Conservation (phyloP, 2,797 vertebrate species). For the Gobionotothen gibberifrons region DNA sequence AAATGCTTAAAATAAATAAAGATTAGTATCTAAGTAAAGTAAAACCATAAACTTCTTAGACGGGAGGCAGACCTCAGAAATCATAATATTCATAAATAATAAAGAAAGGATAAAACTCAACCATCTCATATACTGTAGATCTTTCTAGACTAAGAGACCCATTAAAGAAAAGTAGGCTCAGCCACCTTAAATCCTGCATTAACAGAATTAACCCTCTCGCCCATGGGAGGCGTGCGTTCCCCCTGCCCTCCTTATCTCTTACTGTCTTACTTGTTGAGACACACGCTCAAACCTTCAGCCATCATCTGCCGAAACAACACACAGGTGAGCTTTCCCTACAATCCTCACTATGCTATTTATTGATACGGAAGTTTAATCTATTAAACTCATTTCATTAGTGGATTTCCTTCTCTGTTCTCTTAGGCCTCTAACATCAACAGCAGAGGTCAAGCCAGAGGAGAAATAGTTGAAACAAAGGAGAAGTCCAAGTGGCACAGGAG, state of each 20-base stretch:
- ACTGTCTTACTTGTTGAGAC: constrained; percentile 39
- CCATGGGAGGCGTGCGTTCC: constrained; percentile 71
- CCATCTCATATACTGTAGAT: constrained; percentile 3
- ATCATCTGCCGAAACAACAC: constrained; percentile 43
- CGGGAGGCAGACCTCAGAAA: background rate
- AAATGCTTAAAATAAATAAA: background rate
- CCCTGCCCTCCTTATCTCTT: constrained; percentile 65
- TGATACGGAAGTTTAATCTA: background rate
- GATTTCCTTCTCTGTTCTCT: constrained; percentile 4
- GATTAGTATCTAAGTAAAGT: background rate
- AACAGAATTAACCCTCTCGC: constrained; percentile 83
- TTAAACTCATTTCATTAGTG: background rate
- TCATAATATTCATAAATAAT: constrained; percentile 2
- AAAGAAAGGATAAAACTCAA: constrained; percentile 2
- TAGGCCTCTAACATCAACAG: constrained; percentile 14
- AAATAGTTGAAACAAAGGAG: constrained; percentile 23
- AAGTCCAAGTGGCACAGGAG: constrained; percentile 16
- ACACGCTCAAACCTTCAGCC: constrained; percentile 37
- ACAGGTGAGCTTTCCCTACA: constrained; percentile 54
- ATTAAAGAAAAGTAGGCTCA: constrained; percentile 71
- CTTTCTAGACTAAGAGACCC: constrained; percentile 26
- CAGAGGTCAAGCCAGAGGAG: constrained; percentile 11
- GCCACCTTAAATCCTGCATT: constrained; percentile 83
- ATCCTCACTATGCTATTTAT: background rate
- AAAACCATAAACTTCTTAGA: background rate